Percentiles rank a stretch among this genome's conserved stretches.
Evolutionary conservation across 2,888 invertebrate species (phyloP).

Genomic region (Nemotelus pantherinus): DNA sequence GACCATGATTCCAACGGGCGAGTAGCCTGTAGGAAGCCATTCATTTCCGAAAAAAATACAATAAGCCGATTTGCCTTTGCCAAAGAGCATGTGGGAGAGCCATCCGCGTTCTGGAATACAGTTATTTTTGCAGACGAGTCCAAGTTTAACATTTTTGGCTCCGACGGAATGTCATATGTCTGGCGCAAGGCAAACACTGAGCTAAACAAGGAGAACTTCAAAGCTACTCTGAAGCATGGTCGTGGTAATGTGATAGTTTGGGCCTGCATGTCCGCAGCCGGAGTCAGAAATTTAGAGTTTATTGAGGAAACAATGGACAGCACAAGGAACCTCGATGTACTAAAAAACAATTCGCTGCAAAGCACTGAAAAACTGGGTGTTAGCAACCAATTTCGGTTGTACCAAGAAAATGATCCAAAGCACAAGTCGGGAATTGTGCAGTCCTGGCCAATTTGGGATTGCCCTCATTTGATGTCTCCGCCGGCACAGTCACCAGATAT

Average conservation of each 20-base stretch:
- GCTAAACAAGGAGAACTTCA: constrained; percentile 33
- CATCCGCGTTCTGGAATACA: constrained; percentile 22
- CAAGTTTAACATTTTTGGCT: constrained; percentile 40
- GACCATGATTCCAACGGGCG: constrained; percentile 5
- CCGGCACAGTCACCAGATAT: too few relatives aligned
- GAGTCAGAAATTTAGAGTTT: constrained; percentile 29
- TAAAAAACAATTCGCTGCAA: constrained; percentile 23
- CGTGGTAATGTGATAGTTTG: constrained; percentile 45
- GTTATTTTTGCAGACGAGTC: constrained; percentile 42
- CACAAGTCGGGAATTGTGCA: constrained; percentile 30
- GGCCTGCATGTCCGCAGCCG: constrained; percentile 36
- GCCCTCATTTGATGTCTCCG: too few relatives aligned
- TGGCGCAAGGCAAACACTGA: constrained; percentile 23
- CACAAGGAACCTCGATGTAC: constrained; percentile 22
- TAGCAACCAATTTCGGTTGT: not conserved
- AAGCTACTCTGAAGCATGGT: constrained; percentile 43
- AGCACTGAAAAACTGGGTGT: constrained; percentile 30
- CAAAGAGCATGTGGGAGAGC: constrained; percentile 3
- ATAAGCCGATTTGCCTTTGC: constrained; percentile 35
- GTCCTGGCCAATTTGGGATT: too few relatives aligned
- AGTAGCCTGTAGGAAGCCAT: constrained; percentile 11
- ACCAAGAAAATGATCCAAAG: constrained; percentile 47
- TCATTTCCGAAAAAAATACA: not conserved
- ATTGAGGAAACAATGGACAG: constrained; percentile 42
- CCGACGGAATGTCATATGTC: constrained; percentile 22